Evolutionary conservation across 2,888 invertebrate genomes (phyloP), one percentile per base, ranked within the genome.

Genomic region (Drosophila fulvimacula): DNA sequence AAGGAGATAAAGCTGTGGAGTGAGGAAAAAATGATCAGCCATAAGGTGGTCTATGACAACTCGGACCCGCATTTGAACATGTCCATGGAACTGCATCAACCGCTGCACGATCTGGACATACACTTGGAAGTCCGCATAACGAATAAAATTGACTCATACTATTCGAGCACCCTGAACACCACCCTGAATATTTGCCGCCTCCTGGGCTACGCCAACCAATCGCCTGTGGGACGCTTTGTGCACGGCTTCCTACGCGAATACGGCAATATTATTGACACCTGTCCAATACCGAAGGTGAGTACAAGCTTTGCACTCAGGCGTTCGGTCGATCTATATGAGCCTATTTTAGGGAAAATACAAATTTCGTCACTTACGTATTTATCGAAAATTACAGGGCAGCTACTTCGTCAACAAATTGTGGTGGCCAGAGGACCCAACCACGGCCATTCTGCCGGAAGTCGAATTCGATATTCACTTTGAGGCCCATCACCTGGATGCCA

Each of bases 371-470:
- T 66, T 79, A 76, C 74, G 72, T 32, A 75, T 85, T 68, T 60
- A 78, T 39, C 82, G 82, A 32, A 75, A 72, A 60, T 92, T 90
- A 39, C 83, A 92, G 92, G 92, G 91, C 10, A 56, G 84, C 32
- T 92, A 92, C 65, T 86, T 59, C 19, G 68, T 91, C 53, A 89
- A 90, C 52, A 91, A 88, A 51, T 74, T 92, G 67, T 92, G 92
- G 92, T 81, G 90, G 78, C 92, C 92, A 7, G 92, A 92, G 69
- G 92, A 92, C 58, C 75, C 91, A 13, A 71, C 91, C 0, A 78
- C 87, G 7, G 79, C 89, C 6, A 84, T 78, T 1, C 62, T 91
- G 15, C 91, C 92, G 0, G 91, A 91, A 19, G 38, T 91, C 4
- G 90, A 91, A 27, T 91, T 91, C 30, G 86, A 88, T 0, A 64